These are phyloP conservation scores for Urosaurus nigricauda DNA, from an alignment of 2,797 vertebrate species.

Conservation along the genomic window DNA sequence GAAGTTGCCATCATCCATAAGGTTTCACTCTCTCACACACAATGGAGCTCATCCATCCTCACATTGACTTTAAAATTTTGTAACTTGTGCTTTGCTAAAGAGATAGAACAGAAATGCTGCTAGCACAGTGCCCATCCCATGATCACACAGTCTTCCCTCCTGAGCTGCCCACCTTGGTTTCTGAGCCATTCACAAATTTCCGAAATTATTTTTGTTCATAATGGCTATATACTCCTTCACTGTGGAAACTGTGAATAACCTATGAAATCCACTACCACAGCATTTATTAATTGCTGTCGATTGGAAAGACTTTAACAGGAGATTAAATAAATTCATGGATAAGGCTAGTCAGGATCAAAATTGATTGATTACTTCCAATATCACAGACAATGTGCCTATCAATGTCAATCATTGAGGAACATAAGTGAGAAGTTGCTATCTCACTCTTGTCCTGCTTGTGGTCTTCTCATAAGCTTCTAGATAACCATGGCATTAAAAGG, in stretches of 20 bases:
- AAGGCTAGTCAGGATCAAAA: background rate
- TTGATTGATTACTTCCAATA: background rate
- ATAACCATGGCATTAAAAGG: background rate
- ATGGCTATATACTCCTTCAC: background rate
- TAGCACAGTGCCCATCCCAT: too few species aligned
- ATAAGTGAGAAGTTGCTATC: background rate
- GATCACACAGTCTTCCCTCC: too few species aligned
- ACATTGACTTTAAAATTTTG: too few species aligned
- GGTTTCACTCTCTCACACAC: too few species aligned
- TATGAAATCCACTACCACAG: background rate
- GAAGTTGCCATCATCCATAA: too few species aligned
- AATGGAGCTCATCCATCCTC: too few species aligned
- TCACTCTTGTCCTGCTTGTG: background rate
- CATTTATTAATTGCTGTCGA: background rate
- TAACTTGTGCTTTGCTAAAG: too few species aligned
- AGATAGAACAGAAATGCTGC: too few species aligned
- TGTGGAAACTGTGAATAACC: background rate
- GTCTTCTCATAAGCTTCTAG: background rate
- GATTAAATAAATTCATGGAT: background rate
- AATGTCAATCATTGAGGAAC: background rate
- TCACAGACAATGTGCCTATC: background rate
- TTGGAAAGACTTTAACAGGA: background rate
- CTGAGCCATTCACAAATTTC: too few species aligned
- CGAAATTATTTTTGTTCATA: background rate
- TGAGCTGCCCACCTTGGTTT: too few species aligned